Conservation (phyloP, 2,797 vertebrate species). For the Micrastur ruficollis region DNA sequence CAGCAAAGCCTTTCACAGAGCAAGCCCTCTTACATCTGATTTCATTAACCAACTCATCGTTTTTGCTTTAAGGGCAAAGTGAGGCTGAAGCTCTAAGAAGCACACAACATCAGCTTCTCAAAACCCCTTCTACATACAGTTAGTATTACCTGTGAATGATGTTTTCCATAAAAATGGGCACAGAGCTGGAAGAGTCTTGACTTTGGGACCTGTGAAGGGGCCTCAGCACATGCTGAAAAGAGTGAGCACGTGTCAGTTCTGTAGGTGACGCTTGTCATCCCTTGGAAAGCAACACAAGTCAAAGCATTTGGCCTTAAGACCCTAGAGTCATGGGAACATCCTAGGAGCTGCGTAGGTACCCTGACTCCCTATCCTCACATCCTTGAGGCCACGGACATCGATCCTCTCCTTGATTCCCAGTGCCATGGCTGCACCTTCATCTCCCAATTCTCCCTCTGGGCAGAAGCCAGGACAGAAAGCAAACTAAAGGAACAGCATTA, state of each 20-base stretch:
- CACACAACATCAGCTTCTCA: background rate
- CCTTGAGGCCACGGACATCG: background rate
- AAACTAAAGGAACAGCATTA: background rate
- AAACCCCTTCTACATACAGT: background rate
- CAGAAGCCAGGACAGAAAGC: background rate
- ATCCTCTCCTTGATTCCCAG: background rate
- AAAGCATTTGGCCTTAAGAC: background rate
- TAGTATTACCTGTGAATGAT: background rate
- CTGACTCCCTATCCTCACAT: background rate
- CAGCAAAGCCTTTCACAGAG: background rate
- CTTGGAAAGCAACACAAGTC: background rate
- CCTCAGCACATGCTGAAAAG: background rate
- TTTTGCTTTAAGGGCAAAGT: background rate
- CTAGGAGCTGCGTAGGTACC: background rate
- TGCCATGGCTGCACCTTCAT: background rate
- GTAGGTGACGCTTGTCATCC: background rate
- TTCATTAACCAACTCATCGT: background rate
- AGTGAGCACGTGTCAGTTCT: background rate
- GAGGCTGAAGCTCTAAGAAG: background rate
- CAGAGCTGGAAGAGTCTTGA: background rate
- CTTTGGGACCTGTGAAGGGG: background rate
- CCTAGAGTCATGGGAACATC: background rate
- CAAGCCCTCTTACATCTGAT: fast-evolving
- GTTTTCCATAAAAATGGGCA: background rate
- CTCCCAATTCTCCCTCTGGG: background rate